Percentiles rank a stretch among this genome's conserved stretches.
Conservation (phyloP, 2,797 vertebrate species). For the Spizella passerina region DNA sequence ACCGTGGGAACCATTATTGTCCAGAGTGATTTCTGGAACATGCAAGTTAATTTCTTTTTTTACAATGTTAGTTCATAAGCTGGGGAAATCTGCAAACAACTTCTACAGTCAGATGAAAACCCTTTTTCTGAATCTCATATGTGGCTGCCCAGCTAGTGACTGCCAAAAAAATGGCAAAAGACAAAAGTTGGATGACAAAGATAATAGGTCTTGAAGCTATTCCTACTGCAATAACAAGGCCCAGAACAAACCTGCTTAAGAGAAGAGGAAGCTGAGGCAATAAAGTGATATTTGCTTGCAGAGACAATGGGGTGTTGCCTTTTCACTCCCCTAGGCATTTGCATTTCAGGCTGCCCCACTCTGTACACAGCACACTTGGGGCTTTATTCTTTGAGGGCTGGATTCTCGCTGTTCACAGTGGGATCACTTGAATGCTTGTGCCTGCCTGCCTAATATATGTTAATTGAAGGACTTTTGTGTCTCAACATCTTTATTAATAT, state of each 20-base stretch:
- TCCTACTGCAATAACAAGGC: not conserved
- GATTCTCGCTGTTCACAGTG: constrained; percentile 58
- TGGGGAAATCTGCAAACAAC: not conserved
- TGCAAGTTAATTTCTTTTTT: constrained; percentile 32
- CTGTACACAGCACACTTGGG: constrained; percentile 9
- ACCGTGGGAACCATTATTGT: constrained; percentile 54
- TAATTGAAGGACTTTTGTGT: constrained; percentile 58
- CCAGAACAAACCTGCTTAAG: not conserved
- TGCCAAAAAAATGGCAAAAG: not conserved
- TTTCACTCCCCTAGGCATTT: constrained; percentile 37
- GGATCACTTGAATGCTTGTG: constrained; percentile 44
- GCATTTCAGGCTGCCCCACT: not conserved
- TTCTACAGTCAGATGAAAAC: not conserved
- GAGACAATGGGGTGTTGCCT: constrained; percentile 32
- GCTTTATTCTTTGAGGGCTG: constrained; percentile 32
- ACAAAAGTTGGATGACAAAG: not conserved
- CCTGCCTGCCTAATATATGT: constrained; percentile 59
- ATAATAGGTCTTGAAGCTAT: not conserved
- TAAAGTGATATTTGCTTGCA: constrained; percentile 41
- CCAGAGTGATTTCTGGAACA: constrained; percentile 18
- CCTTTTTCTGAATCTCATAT: not conserved
- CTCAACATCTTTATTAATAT: constrained; percentile 65
- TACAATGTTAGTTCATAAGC: not conserved
- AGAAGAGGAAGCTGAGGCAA: constrained; percentile 33
- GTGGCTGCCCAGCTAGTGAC: not conserved